phyloP scores from a whole-genome alignment of 1,140 invertebrate species.

The Formica selysi region DNA sequence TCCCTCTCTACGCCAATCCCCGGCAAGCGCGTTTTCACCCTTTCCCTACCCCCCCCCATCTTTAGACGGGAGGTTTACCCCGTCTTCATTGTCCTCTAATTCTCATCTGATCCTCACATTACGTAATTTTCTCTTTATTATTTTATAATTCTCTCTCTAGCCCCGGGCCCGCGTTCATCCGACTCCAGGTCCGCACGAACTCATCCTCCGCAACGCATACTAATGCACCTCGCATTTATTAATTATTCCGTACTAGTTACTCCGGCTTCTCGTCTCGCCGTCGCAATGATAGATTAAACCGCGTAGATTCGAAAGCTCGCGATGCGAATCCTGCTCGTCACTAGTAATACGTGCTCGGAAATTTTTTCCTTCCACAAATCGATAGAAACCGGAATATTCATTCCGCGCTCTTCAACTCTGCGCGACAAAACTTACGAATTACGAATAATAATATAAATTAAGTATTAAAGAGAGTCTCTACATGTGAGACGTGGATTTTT shows the following conservation, averaged over 20 bases:
- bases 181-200: constrained; percentile 69
- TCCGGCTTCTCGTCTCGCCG: constrained; percentile 70
- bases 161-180: constrained; percentile 65
- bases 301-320: constrained; percentile 70
- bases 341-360: constrained; percentile 53
- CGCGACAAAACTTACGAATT: neutral
- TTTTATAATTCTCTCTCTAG: constrained; percentile 79
- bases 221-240: constrained; percentile 82
- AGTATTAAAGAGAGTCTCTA: neutral
- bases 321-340: constrained; percentile 65
- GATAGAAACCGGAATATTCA: constrained; percentile 16
- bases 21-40: constrained; percentile 26
- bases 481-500: no score
- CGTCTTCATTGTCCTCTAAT: constrained; percentile 80
- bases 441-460: neutral
- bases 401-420: neutral
- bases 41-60: neutral
- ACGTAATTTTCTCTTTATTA: constrained; percentile 84
- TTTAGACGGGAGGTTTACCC: constrained; percentile 74
- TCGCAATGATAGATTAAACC: constrained; percentile 75
- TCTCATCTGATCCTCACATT: constrained; percentile 81
- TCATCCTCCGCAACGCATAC: constrained; percentile 77
- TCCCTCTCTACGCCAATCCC: constrained; percentile 21
- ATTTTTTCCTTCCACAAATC: constrained; percentile 63
- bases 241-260: constrained; percentile 80